Conservation (phyloP, 2,888 invertebrate genomes). For the Hemithea aestivaria region DNA sequence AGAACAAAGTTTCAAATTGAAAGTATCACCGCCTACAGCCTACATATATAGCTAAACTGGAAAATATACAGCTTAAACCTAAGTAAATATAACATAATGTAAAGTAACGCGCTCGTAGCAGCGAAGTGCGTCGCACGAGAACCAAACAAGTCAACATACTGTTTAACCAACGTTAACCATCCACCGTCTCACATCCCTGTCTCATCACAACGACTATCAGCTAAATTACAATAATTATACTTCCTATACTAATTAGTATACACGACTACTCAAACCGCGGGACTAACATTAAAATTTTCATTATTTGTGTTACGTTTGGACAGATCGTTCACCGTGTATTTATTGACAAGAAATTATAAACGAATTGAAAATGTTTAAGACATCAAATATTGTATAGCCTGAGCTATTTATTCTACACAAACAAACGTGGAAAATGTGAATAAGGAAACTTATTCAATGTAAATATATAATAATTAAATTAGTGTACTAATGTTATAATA, state of each 20-base stretch:
- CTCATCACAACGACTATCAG: slow-evolving; percentile 36
- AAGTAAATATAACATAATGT: slow-evolving; percentile 27
- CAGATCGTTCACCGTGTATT: slow-evolving; percentile 60
- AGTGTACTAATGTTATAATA: slow-evolving; percentile 6
- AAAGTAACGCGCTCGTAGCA: slow-evolving; percentile 39
- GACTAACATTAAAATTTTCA: slow-evolving; percentile 32
- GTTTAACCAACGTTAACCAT: slow-evolving; percentile 32
- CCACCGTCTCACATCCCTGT: slow-evolving; percentile 19
- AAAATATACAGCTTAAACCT: slow-evolving; percentile 31
- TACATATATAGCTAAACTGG: slow-evolving; percentile 20
- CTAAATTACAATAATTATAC: slow-evolving; percentile 35
- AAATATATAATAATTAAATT: slow-evolving; percentile 1
- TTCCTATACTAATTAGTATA: slow-evolving; percentile 38
- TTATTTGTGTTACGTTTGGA: slow-evolving; percentile 53
- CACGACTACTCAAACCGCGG: slow-evolving; percentile 36
- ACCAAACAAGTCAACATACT: slow-evolving; percentile 60
- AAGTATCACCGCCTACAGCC: no score
- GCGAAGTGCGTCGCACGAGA: slow-evolving; percentile 41
- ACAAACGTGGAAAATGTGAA: neutral
- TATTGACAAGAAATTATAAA: slow-evolving; percentile 47
- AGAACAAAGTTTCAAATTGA: slow-evolving; percentile 1
- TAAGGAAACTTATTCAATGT: neutral
- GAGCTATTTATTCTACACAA: slow-evolving; percentile 7
- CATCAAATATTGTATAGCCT: neutral
- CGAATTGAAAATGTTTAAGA: slow-evolving; percentile 37